A percentile compares a stretch with the other conserved stretches of the same genome.
phyloP scores from a whole-genome alignment of 2,888 invertebrate genomes.

The Orthosia cruda region DNA sequence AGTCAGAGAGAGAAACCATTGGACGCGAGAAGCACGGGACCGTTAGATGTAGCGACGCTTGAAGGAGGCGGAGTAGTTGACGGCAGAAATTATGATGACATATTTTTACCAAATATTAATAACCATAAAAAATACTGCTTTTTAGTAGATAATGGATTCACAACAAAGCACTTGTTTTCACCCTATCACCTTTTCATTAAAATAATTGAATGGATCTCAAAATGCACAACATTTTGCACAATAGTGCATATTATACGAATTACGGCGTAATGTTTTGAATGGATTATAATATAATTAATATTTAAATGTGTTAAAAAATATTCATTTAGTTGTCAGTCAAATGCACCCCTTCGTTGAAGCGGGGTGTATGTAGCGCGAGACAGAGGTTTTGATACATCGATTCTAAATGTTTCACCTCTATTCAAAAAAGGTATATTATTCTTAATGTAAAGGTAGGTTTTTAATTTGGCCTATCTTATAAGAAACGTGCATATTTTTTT shows the following conservation, averaged over 20 bases:
- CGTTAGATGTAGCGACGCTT: neutral
- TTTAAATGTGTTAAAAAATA: conserved; percentile 85
- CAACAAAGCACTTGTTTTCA: conserved; percentile 52
- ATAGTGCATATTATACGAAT: conserved; percentile 74
- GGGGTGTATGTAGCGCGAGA: conserved; percentile 54
- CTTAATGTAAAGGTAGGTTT: no score
- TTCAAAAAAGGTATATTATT: no score
- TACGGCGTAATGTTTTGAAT: conserved; percentile 72
- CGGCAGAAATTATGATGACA: neutral
- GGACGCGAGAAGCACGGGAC: neutral
- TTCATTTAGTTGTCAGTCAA: conserved; percentile 89
- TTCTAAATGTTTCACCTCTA: neutral
- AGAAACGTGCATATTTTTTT: no score
- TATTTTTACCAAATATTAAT: neutral
- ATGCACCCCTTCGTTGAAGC: conserved; percentile 67
- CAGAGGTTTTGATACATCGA: conserved; percentile 69
- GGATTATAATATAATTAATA: conserved; percentile 88
- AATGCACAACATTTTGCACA: conserved; percentile 75
- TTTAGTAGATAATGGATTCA: conserved; percentile 17
- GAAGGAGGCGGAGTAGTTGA: neutral
- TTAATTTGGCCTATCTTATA: no score
- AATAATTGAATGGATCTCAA: conserved; percentile 66
- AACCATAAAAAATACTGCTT: neutral
- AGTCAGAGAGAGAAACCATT: no score
- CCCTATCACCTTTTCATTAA: conserved; percentile 58